phyloP scores from a whole-genome alignment of 2,888 invertebrate genomes.

The Parnassius mnemosyne region DNA sequence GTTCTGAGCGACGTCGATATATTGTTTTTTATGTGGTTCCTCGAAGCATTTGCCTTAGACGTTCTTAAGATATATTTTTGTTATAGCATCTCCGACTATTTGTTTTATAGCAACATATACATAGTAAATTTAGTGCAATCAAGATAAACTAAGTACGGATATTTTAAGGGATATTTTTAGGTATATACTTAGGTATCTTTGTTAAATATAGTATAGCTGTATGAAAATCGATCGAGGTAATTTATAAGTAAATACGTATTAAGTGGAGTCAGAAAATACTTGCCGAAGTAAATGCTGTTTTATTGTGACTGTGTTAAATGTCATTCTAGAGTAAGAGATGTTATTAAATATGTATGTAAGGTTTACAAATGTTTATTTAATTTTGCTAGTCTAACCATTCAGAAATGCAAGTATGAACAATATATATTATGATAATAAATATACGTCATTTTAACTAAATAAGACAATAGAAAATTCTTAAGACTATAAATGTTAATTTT shows the following conservation, averaged over 20 bases:
- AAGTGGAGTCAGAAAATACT: conserved; percentile 32
- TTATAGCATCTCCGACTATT: conserved; percentile 29
- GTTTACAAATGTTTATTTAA: conserved; percentile 31
- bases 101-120: neutral
- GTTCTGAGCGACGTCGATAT: neutral
- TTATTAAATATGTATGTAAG: conserved; percentile 31
- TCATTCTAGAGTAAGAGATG: conserved; percentile 37
- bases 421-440: neutral
- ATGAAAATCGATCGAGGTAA: too few species aligned
- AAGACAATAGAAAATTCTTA: too few species aligned
- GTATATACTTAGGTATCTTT: too few species aligned
- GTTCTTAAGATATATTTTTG: conserved; percentile 34
- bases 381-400: conserved; percentile 43
- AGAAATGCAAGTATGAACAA: conserved; percentile 25
- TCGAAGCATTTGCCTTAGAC: conserved; percentile 69
- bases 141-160: neutral
- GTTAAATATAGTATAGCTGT: too few species aligned
- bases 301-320: conserved; percentile 34
- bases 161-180: too few species aligned
- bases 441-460: too few species aligned
- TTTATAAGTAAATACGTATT: conserved; percentile 4
- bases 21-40: conserved; percentile 60
- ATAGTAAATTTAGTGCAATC: conserved; percentile 38
- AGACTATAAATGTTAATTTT: too few species aligned
- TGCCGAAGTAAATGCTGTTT: conserved; percentile 35